These are phyloP conservation scores for Sinohyriopsis cumingii DNA, from an alignment of 2,888 invertebrate genomes.

Conservation along the genomic window DNA sequence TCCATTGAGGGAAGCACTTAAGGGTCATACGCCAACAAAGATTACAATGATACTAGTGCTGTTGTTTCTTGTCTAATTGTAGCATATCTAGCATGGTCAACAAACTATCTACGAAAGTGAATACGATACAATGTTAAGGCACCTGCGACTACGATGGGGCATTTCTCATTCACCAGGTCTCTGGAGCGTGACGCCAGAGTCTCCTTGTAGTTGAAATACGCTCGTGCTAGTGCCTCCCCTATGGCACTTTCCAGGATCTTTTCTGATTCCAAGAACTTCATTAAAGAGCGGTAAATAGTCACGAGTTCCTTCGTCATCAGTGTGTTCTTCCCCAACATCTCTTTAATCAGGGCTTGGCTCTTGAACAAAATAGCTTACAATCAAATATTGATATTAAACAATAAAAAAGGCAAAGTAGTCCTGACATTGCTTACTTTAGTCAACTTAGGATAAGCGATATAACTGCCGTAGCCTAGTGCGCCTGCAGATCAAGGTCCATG, in stretches of 20 bases:
- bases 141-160: slow-evolving; percentile 55
- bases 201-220: slow-evolving; percentile 26
- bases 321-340: slow-evolving; percentile 40
- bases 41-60: too few relatives aligned
- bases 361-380: slow-evolving; percentile 2
- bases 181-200: slow-evolving; percentile 17
- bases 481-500: too few relatives aligned
- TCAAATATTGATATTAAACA: too few relatives aligned
- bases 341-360: slow-evolving; percentile 32
- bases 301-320: slow-evolving; percentile 36
- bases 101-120: too few relatives aligned
- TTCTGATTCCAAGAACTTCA: slow-evolving; percentile 21
- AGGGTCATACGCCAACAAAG: too few relatives aligned
- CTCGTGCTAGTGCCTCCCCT: slow-evolving; percentile 20
- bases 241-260: slow-evolving; percentile 17
- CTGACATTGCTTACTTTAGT: too few relatives aligned
- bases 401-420: too few relatives aligned
- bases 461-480: too few relatives aligned
- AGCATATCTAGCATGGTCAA: too few relatives aligned
- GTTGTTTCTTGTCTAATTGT: too few relatives aligned
- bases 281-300: slow-evolving; percentile 33
- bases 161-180: slow-evolving; percentile 42
- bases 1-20: too few relatives aligned
- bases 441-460: too few relatives aligned
- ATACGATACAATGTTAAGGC: not conserved